Evolutionary conservation across 2,113 vertebrate genomes (phyloP), one percentile per base, ranked within the genome.

Genomic region (Bubalus kerabau): DNA sequence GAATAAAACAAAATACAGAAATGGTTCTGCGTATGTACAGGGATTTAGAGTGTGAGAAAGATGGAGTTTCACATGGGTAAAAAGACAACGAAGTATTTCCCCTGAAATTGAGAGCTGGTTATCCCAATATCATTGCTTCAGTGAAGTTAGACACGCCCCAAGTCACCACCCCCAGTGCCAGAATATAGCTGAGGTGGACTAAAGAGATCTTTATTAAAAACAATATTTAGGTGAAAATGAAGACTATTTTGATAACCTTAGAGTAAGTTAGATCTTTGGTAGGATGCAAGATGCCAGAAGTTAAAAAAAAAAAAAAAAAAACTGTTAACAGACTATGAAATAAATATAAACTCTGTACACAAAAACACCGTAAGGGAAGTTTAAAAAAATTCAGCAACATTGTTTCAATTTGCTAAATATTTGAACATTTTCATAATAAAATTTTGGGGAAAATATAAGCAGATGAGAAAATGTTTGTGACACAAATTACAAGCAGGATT

Each of bases 351-450:
- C 23, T 87, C 21, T 84, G 1, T 82, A 23, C 74, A 84, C 6
- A 74, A 87, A 92, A 36, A 0, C 43, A 78, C 74, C 71, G 2
- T 91, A 80, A 88, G 30, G 32, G 32, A 91, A 94, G 3, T 96
- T 62, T 21, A 32, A 59, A 90, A 90, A 83, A 93, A 54, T 67
- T 60, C 57, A 52, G n/a, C 71, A 82, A 48, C 17, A 57, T 74
- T 81, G 43, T 88, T 85, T 87, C 21, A 84, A 40, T 32, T 88
- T 95, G 12, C 54, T 83, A 64, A 87, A 23, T 78, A 43, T 91
- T 96, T 93, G 60, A 74, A 94, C 87, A 46, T 87, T 94, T 96
- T 94, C 64, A 67, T 82, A 95, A 92, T 89, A 95, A 83, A 98
- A 64, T 91, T 60, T 92, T 14, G 54, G n/a, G 17, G 23, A 30